Conservation (phyloP, 2,797 vertebrate genomes). For the Dermochelys coriacea region DNA sequence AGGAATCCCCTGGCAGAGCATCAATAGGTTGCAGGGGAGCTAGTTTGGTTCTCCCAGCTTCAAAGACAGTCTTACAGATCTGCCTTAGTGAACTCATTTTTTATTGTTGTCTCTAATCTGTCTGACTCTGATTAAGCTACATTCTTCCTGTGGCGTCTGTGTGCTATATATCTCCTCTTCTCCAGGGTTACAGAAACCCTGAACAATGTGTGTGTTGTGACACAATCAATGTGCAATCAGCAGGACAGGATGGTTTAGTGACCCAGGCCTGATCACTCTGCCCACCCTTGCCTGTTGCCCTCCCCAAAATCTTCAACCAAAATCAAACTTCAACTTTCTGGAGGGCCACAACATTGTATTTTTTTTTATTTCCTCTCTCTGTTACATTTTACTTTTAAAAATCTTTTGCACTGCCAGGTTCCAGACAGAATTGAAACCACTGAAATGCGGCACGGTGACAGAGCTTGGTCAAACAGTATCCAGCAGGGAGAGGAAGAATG, state of each 20-base stretch:
- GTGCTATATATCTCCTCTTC: background rate
- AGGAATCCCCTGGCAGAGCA: background rate
- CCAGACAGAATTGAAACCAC: background rate
- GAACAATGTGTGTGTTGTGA: background rate
- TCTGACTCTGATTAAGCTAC: background rate
- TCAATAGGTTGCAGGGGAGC: background rate
- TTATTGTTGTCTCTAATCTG: background rate
- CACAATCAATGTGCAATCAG: too few relatives aligned
- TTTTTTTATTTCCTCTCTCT: background rate
- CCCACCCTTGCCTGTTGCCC: too few relatives aligned
- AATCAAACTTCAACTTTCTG: too few relatives aligned
- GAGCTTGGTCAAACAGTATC: background rate
- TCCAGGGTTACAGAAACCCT: background rate
- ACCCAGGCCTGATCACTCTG: too few relatives aligned
- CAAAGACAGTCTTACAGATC: background rate
- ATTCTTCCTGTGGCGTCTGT: background rate
- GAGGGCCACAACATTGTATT: background rate
- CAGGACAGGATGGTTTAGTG: too few relatives aligned
- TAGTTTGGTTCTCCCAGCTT: fast-evolving
- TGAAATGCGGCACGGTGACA: background rate
- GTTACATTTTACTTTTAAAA: background rate
- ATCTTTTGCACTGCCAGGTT: background rate
- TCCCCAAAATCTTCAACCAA: too few relatives aligned
- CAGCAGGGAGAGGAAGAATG: background rate
- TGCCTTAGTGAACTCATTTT: background rate